Conservation (phyloP, 2,113 vertebrate species). For the Prunella fulvescens region DNA sequence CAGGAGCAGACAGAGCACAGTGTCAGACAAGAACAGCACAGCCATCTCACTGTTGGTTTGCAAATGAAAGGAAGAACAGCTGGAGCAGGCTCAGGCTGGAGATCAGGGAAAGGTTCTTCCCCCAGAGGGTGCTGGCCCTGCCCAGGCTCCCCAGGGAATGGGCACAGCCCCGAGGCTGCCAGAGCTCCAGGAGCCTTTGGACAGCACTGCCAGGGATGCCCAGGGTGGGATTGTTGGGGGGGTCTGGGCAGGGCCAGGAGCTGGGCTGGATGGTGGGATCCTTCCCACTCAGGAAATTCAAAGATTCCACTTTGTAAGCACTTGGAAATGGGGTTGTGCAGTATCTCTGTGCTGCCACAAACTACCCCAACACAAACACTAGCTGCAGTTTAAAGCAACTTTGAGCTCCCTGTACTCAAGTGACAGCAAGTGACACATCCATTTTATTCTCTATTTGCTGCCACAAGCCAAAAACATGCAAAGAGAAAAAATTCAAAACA, state of each 20-base stretch:
- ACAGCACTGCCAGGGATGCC: rapidly evolving
- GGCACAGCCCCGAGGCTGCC: background rate
- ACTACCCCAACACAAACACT: rapidly evolving
- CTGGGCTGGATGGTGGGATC: background rate
- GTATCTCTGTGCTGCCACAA: background rate
- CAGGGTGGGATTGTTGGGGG: background rate
- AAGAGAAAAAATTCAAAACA: background rate
- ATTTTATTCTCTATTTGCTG: background rate
- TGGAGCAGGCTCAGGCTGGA: background rate
- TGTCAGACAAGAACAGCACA: background rate
- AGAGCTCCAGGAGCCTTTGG: background rate
- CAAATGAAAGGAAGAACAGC: background rate
- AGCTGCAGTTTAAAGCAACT: background rate
- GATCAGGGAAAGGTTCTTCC: background rate
- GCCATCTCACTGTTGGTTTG: background rate
- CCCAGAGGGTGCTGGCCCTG: background rate
- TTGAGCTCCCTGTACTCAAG: rapidly evolving
- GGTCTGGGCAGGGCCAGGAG: rapidly evolving
- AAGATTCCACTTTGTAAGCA: background rate
- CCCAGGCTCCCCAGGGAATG: background rate
- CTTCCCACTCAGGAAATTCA: background rate
- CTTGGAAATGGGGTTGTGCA: background rate
- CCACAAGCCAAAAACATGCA: background rate
- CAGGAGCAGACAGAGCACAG: background rate
- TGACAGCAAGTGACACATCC: background rate